Evolutionary conservation across 2,888 invertebrate species (phyloP).

Genomic region (Sepioteuthis lessoniana): DNA sequence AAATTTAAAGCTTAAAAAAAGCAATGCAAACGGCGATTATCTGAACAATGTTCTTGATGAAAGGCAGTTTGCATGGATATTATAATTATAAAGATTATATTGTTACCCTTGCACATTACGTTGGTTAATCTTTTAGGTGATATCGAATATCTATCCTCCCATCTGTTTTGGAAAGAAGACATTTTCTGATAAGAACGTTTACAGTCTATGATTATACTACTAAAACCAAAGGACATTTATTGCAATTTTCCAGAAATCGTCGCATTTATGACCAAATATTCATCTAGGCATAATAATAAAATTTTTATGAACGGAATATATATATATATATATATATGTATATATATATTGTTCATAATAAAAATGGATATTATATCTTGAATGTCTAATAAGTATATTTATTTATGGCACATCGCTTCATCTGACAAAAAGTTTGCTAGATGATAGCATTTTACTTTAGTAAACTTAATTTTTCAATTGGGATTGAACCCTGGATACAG

Average conservation of each 20-base stretch:
- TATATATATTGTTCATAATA: too few species aligned
- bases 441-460: too few species aligned
- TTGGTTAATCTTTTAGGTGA: neutral
- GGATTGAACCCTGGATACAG: too few species aligned
- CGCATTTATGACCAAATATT: neutral
- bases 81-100: neutral
- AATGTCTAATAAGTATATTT: too few species aligned
- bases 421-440: too few species aligned
- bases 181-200: neutral
- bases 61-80: neutral
- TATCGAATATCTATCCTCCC: neutral
- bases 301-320: neutral
- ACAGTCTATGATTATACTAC: neutral
- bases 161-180: neutral
- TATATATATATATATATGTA: neutral
- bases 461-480: too few species aligned
- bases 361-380: neutral
- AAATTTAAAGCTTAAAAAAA: neutral
- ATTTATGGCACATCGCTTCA: too few species aligned
- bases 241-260: neutral
- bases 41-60: neutral
- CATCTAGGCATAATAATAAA: neutral
- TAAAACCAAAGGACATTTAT: neutral
- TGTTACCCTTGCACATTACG: neutral
- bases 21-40: neutral